Base-by-base conservation (phyloP, 2,888 invertebrate species). In the Gari tellinella region DNA sequence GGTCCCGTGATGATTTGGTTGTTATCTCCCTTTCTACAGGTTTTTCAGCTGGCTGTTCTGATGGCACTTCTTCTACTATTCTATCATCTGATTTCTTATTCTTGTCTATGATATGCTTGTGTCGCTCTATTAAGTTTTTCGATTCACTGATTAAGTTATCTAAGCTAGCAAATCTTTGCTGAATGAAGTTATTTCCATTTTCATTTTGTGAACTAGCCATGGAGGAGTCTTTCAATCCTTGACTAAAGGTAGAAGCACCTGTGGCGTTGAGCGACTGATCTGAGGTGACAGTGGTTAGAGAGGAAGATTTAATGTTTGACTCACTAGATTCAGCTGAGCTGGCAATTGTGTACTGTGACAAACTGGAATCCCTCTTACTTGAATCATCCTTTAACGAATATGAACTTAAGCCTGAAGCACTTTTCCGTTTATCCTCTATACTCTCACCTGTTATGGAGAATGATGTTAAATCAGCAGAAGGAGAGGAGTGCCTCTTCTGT, bases 91-190 rank as follows among this genome's bases (percentile, higher is more conserved):
- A 46, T 25, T 73, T 64, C 53, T 80, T 81, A 46, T 82, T 81
- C 57, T 80, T 84, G 40, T 72, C 72, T n/a, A 84, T 78, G 25
- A 84, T 66, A 25, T 76, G 68, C 67, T 84, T 84, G 56, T 84
- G 84, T 23, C 76, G 73, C 1, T 76, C 80, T 40, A 84, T 82
- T 3, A 84, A 63, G 52, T 70, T 78, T 67, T 80, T 78, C 12
- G 84, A 84, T 62, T 84, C 82, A 58, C 64, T 70, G 15, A 84
- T 84, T 17, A 84, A 65, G 52, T 77, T 72, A 48, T 84, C 84
- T 8, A 82, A 57, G 53, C 81, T 82, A 1, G 82, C 80, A 72
- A 84, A 82, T 52, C 72, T 82, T 45, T 84, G 67, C 40, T 80
- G 70, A 17, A 82, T 69, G 37, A 70, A 74, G 46, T 76, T 73